phyloP scores from a whole-genome alignment of 2,797 vertebrate species.

The Anguilla anguilla region DNA sequence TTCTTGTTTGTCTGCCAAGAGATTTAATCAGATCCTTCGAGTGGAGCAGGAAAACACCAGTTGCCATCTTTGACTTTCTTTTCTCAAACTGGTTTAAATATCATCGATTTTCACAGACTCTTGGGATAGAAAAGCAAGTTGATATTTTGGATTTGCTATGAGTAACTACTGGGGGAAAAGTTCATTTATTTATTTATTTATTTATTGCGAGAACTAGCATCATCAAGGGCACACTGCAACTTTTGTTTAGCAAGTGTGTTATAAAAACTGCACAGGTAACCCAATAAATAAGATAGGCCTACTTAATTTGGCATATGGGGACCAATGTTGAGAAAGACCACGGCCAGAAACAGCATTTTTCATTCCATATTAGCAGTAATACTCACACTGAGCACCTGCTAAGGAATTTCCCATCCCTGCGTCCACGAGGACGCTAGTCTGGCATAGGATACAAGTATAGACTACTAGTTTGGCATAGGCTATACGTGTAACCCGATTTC shows the following conservation, averaged over 20 bases:
- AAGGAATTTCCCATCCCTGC: conserved; percentile 4
- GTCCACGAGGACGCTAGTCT: background rate
- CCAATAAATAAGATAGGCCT: background rate
- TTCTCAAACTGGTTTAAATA: background rate
- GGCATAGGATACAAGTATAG: background rate
- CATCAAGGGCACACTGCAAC: background rate
- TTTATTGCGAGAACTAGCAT: background rate
- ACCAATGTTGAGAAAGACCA: background rate
- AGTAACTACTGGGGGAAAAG: too few relatives aligned
- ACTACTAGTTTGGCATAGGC: background rate
- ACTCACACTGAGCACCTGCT: background rate
- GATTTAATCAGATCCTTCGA: background rate
- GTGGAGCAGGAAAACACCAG: background rate
- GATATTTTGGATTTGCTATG: too few relatives aligned
- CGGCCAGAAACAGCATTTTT: background rate
- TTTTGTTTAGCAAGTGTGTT: background rate
- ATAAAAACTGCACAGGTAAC: background rate
- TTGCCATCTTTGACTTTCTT: background rate
- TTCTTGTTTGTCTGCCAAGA: background rate
- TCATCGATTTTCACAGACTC: background rate
- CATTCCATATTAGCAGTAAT: background rate
- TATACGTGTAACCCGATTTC: too few relatives aligned
- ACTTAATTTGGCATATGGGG: background rate
- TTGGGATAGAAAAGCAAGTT: background rate
- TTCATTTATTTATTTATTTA: too few relatives aligned